Percentiles rank a stretch among this genome's conserved stretches.
phyloP scores from a whole-genome alignment of 2,888 invertebrate genomes.

The Latheticus oryzae region DNA sequence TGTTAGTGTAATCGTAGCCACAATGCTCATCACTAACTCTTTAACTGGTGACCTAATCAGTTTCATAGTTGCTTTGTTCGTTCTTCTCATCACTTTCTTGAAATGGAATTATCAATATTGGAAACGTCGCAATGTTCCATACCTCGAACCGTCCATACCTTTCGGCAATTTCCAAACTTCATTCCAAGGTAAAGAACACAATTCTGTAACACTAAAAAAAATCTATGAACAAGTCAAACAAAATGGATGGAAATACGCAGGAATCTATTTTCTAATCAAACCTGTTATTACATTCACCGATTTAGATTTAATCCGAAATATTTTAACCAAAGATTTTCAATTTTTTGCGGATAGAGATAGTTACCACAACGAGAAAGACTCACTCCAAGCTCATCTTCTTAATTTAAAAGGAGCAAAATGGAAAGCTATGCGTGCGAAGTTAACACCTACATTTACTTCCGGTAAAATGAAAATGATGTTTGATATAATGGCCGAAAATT shows the following conservation, averaged over 20 bases:
- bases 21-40: not conserved
- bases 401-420: constrained; percentile 69
- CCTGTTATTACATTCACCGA: constrained; percentile 47
- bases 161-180: constrained; percentile 37
- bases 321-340: constrained; percentile 71
- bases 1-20: no score
- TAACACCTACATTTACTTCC: constrained; percentile 74
- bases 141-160: constrained; percentile 16
- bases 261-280: constrained; percentile 44
- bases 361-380: constrained; percentile 70
- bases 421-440: constrained; percentile 70
- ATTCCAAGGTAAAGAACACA: constrained; percentile 11
- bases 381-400: constrained; percentile 69
- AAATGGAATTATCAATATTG: constrained; percentile 49
- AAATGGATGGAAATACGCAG: constrained; percentile 40
- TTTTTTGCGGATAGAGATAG: constrained; percentile 72
- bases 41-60: not conserved
- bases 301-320: constrained; percentile 54
- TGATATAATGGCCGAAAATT: constrained; percentile 66
- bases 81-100: constrained; percentile 30
- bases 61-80: not conserved
- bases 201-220: constrained; percentile 14
- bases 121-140: constrained; percentile 35
- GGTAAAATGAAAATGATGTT: constrained; percentile 75
- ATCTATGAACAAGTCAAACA: constrained; percentile 29